Evolutionary conservation across 2,113 vertebrate species (phyloP), one percentile per base, ranked within the genome.

Genomic region (Loxodonta africana): DNA sequence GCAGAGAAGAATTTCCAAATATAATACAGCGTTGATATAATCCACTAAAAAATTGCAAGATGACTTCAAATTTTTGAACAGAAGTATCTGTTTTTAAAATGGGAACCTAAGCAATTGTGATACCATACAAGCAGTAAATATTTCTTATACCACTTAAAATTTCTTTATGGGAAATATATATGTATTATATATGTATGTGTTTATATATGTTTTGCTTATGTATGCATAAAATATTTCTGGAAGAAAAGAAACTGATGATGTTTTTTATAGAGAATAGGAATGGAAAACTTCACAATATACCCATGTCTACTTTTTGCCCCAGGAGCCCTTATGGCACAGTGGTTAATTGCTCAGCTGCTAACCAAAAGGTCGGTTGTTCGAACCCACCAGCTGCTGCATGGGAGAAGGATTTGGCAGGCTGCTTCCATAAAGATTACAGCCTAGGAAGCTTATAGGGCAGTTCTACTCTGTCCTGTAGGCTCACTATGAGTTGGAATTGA

Each of bases 91-190:
- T 90, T 11, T 82, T 90, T 94, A 41, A 62, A 81, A 57, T 80
- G 28, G 51, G 8, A 15, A 80, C n/a, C 71, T 91, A 71, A 87
- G 28, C 25, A 90, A 44, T 90, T 96, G 86, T 86, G 62, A 44
- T 94, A n/a, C 33, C 6, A 18, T 0, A 60, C 90, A 86, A 92
- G 5, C n/a, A 89, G 14, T 95, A 91, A 91, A 85, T 95, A 53
- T 60, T 86, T 88, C 33, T 94, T 89, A 1, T 65, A 89, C 60
- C 8, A 81, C 37, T 94, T 96, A 90, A 90, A 90, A 69, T 71
- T 46, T 83, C 44, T 89, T 71, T 18, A 15, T 18, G 67, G 5
- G 2, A 37, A 62, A 69, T 41, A 71, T 30, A 80, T 28, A 23
- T 26, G 62, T 25, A 26, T 11, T 90, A 69, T 12, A 53, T 77